Evolutionary conservation across 2,888 invertebrate genomes (phyloP).

Genomic region (Sarcophaga rosellei): DNA sequence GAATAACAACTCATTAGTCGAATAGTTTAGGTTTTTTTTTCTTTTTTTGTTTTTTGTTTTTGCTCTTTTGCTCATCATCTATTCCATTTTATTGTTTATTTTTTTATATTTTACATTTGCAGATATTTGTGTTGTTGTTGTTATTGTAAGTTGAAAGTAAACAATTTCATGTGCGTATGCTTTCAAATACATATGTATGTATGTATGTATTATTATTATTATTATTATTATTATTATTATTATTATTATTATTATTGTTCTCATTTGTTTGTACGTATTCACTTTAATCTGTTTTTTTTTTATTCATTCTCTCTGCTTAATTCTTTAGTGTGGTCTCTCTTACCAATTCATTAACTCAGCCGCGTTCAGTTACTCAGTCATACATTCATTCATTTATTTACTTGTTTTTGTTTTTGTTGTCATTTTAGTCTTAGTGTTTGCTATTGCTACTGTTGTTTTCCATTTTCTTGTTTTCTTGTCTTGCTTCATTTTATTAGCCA

Average conservation of each 20-base stretch:
- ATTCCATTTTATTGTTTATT: too few relatives aligned
- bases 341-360: too few relatives aligned
- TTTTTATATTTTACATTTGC: too few relatives aligned
- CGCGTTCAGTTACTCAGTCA: background rate
- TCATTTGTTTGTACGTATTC: slow-evolving; percentile 4
- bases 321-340: background rate
- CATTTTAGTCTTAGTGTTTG: background rate
- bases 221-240: too few relatives aligned
- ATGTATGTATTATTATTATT: too few relatives aligned
- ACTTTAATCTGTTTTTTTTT: background rate
- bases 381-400: background rate
- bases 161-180: slow-evolving; percentile 41
- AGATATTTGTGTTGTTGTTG: background rate
- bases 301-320: background rate
- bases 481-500: slow-evolving; percentile 2
- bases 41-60: slow-evolving; percentile 15
- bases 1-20: slow-evolving; percentile 62
- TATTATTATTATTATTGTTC: slow-evolving; percentile 41
- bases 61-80: too few relatives aligned
- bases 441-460: background rate
- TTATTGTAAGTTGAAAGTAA: slow-evolving; percentile 31
- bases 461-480: slow-evolving; percentile 11
- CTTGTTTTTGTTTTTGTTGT: slow-evolving; percentile 54
- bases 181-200: too few relatives aligned
- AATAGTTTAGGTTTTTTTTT: slow-evolving; percentile 1